A percentile compares a stretch with the other conserved stretches of the same genome.
Conservation (phyloP, 2,113 vertebrate genomes). For the Panthera leo region DNA sequence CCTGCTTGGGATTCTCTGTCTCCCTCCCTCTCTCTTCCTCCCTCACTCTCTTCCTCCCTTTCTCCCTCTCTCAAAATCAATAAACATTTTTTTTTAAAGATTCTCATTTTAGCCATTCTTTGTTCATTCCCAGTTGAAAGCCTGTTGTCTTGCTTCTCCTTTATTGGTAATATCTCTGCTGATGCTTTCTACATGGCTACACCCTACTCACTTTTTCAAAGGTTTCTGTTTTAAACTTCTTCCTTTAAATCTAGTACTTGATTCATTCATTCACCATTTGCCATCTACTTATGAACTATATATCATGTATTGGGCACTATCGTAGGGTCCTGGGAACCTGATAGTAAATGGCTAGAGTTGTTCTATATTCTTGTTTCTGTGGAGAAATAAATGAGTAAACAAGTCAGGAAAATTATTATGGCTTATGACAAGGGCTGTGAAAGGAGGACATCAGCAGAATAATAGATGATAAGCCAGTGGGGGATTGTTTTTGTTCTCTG, state of each 20-base stretch:
- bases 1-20: too few relatives aligned
- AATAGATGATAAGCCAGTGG: neutral
- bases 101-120: neutral
- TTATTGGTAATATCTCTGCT: neutral
- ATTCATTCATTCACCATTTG: neutral
- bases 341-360: neutral
- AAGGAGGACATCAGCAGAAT: neutral
- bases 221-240: neutral
- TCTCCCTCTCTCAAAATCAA: too few relatives aligned
- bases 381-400: neutral
- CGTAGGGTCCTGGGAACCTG: neutral
- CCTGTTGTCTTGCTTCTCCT: neutral
- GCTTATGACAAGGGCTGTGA: neutral
- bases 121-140: neutral
- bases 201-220: neutral
- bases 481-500: neutral
- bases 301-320: neutral
- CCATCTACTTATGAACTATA: neutral
- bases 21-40: too few relatives aligned
- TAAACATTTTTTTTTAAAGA: neutral
- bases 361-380: slow-evolving; percentile 20
- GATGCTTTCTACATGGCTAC: neutral
- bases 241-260: neutral
- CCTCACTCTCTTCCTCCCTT: too few relatives aligned
- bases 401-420: neutral